These are phyloP conservation scores for Oscheius onirici DNA, from an alignment of 2,888 invertebrate genomes.

Conservation along the genomic window DNA sequence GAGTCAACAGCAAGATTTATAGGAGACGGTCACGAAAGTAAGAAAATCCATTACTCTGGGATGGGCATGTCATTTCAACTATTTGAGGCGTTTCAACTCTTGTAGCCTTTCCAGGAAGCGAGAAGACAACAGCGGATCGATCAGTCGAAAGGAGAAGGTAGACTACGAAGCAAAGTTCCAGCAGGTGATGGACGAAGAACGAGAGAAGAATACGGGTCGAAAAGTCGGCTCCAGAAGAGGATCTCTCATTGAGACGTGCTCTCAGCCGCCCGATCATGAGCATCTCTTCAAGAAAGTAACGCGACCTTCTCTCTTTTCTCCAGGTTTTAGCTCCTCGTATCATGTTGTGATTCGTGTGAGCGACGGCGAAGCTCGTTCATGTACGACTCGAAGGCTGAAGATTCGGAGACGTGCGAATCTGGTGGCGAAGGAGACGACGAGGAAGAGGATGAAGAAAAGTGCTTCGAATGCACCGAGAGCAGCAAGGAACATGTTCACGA, in stretches of 20 bases:
- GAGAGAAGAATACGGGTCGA: conserved; percentile 6
- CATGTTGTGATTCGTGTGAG: conserved; percentile 69
- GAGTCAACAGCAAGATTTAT: conserved; percentile 69
- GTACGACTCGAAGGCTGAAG: conserved; percentile 49
- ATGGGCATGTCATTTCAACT: too few species aligned
- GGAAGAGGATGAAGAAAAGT: conserved; percentile 49
- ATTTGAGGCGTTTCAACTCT: not conserved
- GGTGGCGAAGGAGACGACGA: conserved; percentile 34
- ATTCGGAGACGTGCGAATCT: not conserved
- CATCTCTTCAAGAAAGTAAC: conserved; percentile 59
- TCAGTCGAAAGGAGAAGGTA: conserved; percentile 44
- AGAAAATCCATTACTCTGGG: not conserved
- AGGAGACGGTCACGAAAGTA: conserved; percentile 53
- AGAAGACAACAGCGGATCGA: conserved; percentile 5
- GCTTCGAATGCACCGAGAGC: conserved; percentile 66
- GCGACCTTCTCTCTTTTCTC: not conserved
- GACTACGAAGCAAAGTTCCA: conserved; percentile 57
- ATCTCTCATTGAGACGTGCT: conserved; percentile 12
- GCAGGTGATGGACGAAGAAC: conserved; percentile 53
- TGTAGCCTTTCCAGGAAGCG: conserved; percentile 11
- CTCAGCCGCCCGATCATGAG: conserved; percentile 36
- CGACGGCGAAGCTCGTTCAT: conserved; percentile 59
- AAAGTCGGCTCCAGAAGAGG: conserved; percentile 10
- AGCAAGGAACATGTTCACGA: conserved; percentile 70
- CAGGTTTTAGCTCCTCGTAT: conserved; percentile 58